A percentile compares a stretch with the other conserved stretches of the same genome.
These are phyloP conservation scores for Drosophila hamatofila DNA, from an alignment of 2,888 invertebrate genomes.

Conservation along the genomic window DNA sequence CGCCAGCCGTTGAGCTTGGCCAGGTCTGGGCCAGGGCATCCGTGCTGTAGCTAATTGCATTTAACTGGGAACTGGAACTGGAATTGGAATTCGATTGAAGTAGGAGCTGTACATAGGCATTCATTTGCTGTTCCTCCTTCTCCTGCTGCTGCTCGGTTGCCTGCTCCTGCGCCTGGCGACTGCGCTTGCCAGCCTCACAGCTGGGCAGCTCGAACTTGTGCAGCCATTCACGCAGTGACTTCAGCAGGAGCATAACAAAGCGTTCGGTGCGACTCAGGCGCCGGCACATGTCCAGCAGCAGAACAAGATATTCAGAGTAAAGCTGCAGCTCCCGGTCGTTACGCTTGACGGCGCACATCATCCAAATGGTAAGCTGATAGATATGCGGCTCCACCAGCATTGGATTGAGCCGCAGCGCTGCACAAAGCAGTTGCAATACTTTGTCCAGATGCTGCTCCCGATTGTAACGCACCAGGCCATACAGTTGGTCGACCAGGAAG, in stretches of 20 bases:
- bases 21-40: conserved; percentile 66
- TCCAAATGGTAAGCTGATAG: conserved; percentile 78
- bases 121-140: neutral
- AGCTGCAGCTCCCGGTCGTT: conserved; percentile 44
- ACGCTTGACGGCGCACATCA: conserved; percentile 73
- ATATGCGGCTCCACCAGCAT: conserved; percentile 80
- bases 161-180: conserved; percentile 1
- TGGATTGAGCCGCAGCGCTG: conserved; percentile 82
- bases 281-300: conserved; percentile 83
- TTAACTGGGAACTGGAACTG: neutral
- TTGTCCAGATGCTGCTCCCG: conserved; percentile 60
- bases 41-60: neutral
- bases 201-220: conserved; percentile 45
- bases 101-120: conserved; percentile 27
- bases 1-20: conserved; percentile 79
- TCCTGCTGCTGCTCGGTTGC: neutral
- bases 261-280: conserved; percentile 83
- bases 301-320: conserved; percentile 80
- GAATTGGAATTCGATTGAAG: neutral
- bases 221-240: conserved; percentile 75
- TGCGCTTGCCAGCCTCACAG: conserved; percentile 23
- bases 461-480: conserved; percentile 35
- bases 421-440: conserved; percentile 78
- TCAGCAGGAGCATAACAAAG: conserved; percentile 80
- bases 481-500: conserved; percentile 58